Evolutionary conservation across 2,888 invertebrate genomes (phyloP).

Genomic region (Caenorhabditis sulstoni): DNA sequence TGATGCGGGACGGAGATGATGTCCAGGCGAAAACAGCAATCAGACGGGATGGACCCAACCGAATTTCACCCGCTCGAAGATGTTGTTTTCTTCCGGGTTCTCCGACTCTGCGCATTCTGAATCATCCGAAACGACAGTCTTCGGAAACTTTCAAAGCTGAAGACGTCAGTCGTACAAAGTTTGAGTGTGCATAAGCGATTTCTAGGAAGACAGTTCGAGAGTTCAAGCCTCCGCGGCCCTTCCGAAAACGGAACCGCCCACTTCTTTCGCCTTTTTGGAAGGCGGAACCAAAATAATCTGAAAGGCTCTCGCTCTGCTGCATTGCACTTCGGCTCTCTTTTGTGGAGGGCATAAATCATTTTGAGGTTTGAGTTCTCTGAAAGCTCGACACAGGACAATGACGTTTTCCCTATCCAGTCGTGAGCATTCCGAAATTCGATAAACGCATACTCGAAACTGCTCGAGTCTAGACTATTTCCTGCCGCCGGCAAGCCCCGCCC

Average conservation of each 20-base stretch:
- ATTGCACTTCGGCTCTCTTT: no score
- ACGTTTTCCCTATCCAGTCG: no score
- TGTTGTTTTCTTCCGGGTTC: not conserved
- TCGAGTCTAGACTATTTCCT: no score
- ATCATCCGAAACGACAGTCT: slow-evolving; percentile 2
- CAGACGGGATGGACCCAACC: slow-evolving; percentile 36
- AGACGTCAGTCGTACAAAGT: slow-evolving; percentile 34
- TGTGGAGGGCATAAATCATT: no score
- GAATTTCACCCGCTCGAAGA: slow-evolving; percentile 2
- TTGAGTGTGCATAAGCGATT: slow-evolving; percentile 26
- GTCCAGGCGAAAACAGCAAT: slow-evolving; percentile 50
- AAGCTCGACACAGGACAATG: no score
- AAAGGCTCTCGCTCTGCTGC: not conserved
- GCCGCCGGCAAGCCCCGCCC: slow-evolving; percentile 5
- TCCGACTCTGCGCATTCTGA: not conserved
- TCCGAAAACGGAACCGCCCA: slow-evolving; percentile 27
- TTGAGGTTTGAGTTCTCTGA: no score
- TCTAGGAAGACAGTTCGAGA: slow-evolving; percentile 13
- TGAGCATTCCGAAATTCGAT: no score
- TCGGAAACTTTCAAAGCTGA: not conserved
- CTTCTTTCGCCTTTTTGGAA: no score
- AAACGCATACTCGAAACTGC: no score
- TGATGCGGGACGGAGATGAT: no score
- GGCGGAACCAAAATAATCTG: no score
- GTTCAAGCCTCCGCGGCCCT: slow-evolving; percentile 29